Evolutionary conservation across 2,113 vertebrate genomes (phyloP).

Genomic region (Peromyscus californicus): DNA sequence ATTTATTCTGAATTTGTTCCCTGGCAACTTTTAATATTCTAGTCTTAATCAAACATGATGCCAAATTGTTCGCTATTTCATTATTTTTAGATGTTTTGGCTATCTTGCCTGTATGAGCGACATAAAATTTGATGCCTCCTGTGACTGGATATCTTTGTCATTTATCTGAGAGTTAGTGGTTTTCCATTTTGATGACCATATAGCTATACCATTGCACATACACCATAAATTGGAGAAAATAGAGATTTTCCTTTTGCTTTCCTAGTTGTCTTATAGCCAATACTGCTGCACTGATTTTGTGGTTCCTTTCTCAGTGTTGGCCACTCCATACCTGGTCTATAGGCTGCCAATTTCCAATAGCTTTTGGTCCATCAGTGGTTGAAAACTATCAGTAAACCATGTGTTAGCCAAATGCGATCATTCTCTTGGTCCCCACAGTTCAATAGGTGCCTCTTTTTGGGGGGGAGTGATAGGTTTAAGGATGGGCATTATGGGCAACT

Average conservation of each 20-base stretch:
- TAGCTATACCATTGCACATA: not conserved
- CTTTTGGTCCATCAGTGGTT: not conserved
- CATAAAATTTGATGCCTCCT: not conserved
- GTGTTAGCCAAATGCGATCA: not conserved
- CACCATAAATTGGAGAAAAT: not conserved
- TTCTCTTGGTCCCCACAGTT: not conserved
- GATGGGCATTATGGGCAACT: not conserved
- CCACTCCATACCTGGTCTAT: not conserved
- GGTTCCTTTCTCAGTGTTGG: not conserved
- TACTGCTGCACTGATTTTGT: not conserved
- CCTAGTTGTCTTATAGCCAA: not conserved
- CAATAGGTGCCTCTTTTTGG: not conserved
- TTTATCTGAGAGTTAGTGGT: not conserved
- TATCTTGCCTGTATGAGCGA: not conserved
- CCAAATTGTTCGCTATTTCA: not conserved
- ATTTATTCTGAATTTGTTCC: not conserved
- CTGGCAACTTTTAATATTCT: not conserved
- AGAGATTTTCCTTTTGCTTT: not conserved
- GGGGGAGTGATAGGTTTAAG: not conserved
- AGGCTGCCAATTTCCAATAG: not conserved
- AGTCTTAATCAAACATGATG: not conserved
- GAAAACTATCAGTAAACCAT: not conserved
- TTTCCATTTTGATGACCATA: not conserved
- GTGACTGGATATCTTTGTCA: not conserved
- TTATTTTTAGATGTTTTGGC: not conserved